These are phyloP conservation scores for Vicugna pacos DNA, from an alignment of 2,113 vertebrate genomes.

Conservation along the genomic window DNA sequence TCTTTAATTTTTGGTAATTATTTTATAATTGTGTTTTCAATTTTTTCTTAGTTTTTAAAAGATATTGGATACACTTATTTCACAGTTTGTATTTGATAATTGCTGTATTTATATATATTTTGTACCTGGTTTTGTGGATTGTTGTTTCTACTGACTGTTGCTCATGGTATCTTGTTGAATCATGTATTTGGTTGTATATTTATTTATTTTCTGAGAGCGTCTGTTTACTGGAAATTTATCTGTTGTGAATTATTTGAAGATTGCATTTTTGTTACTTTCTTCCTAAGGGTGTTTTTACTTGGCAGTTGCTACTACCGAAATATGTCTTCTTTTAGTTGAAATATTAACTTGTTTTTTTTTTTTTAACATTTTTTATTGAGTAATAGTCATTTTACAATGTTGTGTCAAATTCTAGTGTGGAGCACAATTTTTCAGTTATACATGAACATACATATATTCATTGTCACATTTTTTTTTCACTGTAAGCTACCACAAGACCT, in stretches of 20 bases:
- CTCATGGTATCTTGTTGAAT: neutral
- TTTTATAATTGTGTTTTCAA: neutral
- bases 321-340: neutral
- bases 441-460: no score
- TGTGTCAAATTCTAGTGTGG: no score
- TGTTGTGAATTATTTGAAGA: neutral
- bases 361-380: neutral
- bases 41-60: neutral
- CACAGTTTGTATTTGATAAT: neutral
- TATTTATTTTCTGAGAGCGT: neutral
- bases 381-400: no score
- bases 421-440: no score
- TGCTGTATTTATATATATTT: neutral
- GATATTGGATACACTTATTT: neutral
- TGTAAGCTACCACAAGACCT: no score
- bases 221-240: neutral
- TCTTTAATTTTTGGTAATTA: neutral
- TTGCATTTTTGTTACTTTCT: neutral
- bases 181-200: neutral
- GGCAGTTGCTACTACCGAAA: neutral
- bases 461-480: no score
- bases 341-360: slow-evolving; percentile 13
- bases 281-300: neutral
- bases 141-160: neutral
- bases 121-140: neutral